Percentiles rank a stretch among this genome's conserved stretches.
phyloP scores from a whole-genome alignment of 2,113 vertebrate species.

The Anguilla japonica region DNA sequence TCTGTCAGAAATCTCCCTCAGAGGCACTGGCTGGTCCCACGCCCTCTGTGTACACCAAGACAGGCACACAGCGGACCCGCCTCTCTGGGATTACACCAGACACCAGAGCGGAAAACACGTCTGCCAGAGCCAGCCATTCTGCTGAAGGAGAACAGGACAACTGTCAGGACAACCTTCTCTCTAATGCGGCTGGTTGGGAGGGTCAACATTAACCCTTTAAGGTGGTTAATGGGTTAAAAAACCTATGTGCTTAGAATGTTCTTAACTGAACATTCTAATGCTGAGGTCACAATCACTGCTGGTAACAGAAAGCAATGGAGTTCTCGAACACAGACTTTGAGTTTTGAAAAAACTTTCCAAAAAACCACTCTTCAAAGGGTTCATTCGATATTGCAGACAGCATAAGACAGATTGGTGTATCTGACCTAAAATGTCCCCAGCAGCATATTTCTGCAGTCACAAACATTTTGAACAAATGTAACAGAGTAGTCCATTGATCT shows the following conservation, averaged over 20 bases:
- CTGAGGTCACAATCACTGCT: too few relatives aligned
- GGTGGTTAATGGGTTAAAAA: too few relatives aligned
- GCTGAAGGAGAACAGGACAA: not conserved
- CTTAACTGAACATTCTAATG: too few relatives aligned
- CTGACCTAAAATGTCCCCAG: not conserved
- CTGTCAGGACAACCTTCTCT: not conserved
- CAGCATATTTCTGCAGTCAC: too few relatives aligned
- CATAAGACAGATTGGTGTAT: not conserved
- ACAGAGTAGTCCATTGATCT: not conserved
- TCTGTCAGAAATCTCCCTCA: not conserved
- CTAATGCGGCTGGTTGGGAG: not conserved
- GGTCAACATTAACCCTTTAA: not conserved
- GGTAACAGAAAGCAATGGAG: too few relatives aligned
- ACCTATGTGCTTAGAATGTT: too few relatives aligned
- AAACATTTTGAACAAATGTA: too few relatives aligned
- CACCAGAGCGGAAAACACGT: not conserved
- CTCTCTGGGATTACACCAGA: not conserved
- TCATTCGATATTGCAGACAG: too few relatives aligned
- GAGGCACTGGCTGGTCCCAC: not conserved
- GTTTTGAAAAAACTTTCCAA: too few relatives aligned
- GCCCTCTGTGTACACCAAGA: conserved; percentile 18
- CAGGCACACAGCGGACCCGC: not conserved
- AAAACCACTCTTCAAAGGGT: too few relatives aligned
- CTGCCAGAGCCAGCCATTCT: not conserved
- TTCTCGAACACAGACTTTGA: too few relatives aligned